Percentiles rank a stretch among this genome's conserved stretches.
phyloP scores from a whole-genome alignment of 23 tunicate genomes.

The Pegea sp. region DNA sequence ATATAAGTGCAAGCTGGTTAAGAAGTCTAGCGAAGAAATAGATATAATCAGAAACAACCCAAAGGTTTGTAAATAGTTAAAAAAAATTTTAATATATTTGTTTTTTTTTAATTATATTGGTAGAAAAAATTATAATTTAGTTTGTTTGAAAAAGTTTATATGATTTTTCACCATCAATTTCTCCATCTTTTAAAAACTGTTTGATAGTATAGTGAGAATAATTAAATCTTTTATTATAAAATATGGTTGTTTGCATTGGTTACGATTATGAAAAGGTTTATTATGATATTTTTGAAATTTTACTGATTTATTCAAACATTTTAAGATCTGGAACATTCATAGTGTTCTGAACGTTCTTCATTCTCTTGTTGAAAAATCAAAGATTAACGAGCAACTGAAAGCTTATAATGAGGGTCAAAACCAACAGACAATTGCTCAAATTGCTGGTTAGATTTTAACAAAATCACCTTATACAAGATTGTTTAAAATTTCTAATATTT shows the following conservation, averaged over 20 bases:
- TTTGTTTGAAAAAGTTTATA: neutral
- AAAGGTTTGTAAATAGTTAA: constrained; percentile 16
- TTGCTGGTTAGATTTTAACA: constrained; percentile 23
- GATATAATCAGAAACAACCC: constrained; percentile 56
- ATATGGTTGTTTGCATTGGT: too few species aligned
- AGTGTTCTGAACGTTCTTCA: constrained; percentile 93
- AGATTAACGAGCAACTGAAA: constrained; percentile 77
- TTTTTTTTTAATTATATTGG: too few species aligned
- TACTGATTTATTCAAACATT: too few species aligned
- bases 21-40: constrained; percentile 75
- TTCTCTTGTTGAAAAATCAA: constrained; percentile 80
- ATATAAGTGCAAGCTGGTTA: constrained; percentile 79
- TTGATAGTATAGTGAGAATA: neutral
- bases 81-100: neutral
- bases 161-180: neutral
- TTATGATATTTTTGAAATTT: too few species aligned
- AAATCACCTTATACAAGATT: neutral
- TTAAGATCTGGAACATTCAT: constrained; percentile 84
- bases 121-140: too few species aligned
- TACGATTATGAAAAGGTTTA: too few species aligned
- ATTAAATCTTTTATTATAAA: too few species aligned
- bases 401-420: constrained; percentile 78
- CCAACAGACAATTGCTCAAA: constrained; percentile 38
- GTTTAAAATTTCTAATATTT: neutral
- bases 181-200: neutral